Percentiles rank a stretch among this genome's conserved stretches.
Conservation (phyloP, 2,797 vertebrate species). For the Cyprinodon diabolis region DNA sequence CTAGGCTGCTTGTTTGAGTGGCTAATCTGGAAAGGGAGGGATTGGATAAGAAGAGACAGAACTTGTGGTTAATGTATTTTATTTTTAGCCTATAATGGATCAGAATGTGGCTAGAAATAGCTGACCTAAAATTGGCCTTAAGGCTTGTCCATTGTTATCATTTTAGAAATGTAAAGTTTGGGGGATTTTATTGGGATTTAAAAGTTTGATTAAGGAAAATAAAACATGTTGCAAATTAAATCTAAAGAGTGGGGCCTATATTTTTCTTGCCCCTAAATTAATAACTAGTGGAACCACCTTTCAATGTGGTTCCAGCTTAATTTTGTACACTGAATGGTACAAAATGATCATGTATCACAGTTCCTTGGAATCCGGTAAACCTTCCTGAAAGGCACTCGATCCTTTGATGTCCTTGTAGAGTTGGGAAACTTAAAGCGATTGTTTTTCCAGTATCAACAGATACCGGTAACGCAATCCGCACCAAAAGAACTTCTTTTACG, state of each 20-base stretch:
- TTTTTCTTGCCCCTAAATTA: background rate
- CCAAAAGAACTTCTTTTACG: background rate
- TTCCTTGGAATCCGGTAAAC: background rate
- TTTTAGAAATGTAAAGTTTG: background rate
- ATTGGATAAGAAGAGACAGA: conserved; percentile 11
- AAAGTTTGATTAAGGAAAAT: no score
- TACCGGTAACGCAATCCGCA: background rate
- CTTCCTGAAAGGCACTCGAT: background rate
- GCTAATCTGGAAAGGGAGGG: conserved; percentile 11
- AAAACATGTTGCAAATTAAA: no score
- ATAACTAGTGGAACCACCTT: background rate
- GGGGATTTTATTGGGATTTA: background rate
- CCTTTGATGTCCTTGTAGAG: background rate
- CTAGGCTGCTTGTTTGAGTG: conserved; percentile 14
- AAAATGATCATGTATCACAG: background rate
- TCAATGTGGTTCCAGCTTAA: no score
- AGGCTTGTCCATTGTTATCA: background rate
- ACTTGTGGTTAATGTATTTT: conserved; percentile 8
- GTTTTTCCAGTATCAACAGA: conserved; percentile 4
- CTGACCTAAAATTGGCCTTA: background rate
- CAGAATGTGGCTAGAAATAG: conserved; percentile 1
- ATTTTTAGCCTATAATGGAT: conserved; percentile 21
- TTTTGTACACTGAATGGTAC: background rate
- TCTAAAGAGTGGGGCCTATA: background rate
- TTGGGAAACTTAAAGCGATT: background rate